Conservation (phyloP, 2,113 vertebrate genomes). For the Odontophorus gujanensis region DNA sequence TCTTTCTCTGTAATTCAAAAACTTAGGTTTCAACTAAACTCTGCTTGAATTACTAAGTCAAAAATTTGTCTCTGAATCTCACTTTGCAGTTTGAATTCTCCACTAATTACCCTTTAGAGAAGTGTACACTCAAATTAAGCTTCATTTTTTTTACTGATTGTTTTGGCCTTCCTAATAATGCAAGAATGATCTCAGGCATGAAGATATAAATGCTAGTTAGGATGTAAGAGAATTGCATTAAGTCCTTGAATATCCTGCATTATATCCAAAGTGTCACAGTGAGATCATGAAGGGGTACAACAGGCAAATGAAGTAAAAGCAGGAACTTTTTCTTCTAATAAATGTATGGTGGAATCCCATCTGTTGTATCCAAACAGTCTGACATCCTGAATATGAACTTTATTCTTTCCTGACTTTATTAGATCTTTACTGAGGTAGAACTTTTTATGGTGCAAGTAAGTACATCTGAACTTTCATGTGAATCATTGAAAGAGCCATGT, state of each 20-base stretch:
- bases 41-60: background rate
- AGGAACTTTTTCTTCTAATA: background rate
- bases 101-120: background rate
- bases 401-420: background rate
- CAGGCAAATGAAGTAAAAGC: background rate
- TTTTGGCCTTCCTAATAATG: background rate
- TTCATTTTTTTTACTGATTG: background rate
- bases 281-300: background rate
- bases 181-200: background rate
- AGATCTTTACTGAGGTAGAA: background rate
- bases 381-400: background rate
- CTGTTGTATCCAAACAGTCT: background rate
- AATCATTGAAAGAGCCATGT: background rate
- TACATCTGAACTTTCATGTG: background rate
- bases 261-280: background rate
- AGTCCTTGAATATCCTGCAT: background rate
- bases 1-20: background rate
- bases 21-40: background rate
- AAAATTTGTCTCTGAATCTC: background rate
- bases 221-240: background rate
- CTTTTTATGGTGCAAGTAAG: background rate
- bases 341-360: background rate
- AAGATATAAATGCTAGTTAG: background rate
- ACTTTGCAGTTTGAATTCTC: background rate
- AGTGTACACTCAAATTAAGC: background rate